Base-by-base conservation (phyloP, 53 echinoderm and acorn worm genomes). In the Hippasteria phrygiana region DNA sequence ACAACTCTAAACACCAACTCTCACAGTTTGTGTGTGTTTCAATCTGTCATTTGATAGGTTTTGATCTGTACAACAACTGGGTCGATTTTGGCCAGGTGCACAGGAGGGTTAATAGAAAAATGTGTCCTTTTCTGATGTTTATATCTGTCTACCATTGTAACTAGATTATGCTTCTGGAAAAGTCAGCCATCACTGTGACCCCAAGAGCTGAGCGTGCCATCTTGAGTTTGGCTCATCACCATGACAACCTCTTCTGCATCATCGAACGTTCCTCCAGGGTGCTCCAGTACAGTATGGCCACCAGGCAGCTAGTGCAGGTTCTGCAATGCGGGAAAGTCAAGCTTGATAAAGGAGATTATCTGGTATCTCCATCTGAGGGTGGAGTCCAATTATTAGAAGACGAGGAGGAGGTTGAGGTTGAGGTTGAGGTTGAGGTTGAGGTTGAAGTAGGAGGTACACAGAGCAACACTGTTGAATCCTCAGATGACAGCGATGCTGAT, bases 161-260 rank as follows among this genome's bases (percentile, higher is more conserved):
- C 28, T 53, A 54, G 41, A 70, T 59, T 6, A 67, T 83, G 74
- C 16, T 74, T 8, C 73, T 94, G 14, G 88, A 88, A 0, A 75
- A 84, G 35, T 38, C 47, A 3, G 47, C 71, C 10, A 80, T 94
- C 40, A 82, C 62, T 12, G 90, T 90, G 41, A 88, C 74, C 12
- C 40, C 70, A 14, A 73, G 77, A 8, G 37, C 75, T 28, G 70
- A 88, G 31, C 70, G 47, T 18, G 27, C 46, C n/a, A 74, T 93
- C 26, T 56, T 80, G 77, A 59, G 62, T 16, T n/a, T 95, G 35
- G 86, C 75, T 10, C 77, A 88, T 78, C 76, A 76, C 12, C 67
- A 75, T 34, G 88, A 88, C 54, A 74, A 78, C 56, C 75, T 95
- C 18, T 95, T 93, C 93, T 95, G 95, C 88, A 72, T 72, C 74